These are phyloP conservation scores for Theonella swinhoei DNA, from an alignment of 37 sponge, comb jelly and placozoan genomes.

Conservation along the genomic window DNA sequence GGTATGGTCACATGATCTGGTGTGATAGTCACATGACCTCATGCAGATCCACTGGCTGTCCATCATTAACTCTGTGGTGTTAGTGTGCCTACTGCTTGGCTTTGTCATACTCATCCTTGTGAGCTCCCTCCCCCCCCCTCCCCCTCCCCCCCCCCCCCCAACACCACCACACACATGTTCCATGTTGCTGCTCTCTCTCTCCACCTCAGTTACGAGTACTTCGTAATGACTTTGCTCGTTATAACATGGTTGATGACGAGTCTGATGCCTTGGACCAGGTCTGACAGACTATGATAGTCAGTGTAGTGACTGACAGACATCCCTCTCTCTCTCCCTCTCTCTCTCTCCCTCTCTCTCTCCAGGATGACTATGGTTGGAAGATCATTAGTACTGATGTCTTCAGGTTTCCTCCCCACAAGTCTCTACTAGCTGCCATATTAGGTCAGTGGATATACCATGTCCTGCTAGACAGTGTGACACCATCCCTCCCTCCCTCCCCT, in stretches of 20 bases:
- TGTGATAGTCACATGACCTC: neutral
- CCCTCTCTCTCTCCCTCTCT: slow-evolving; percentile 2
- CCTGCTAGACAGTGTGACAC: neutral
- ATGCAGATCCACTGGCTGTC: slow-evolving; percentile 95
- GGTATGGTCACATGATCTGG: neutral
- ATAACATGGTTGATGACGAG: slow-evolving; percentile 75
- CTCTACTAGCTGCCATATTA: slow-evolving; percentile 74
- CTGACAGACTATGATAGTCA: neutral
- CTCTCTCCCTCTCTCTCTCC: too few species aligned
- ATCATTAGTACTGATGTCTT: slow-evolving; percentile 90
- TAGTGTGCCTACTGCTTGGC: slow-evolving; percentile 84
- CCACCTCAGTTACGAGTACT: slow-evolving; percentile 67
- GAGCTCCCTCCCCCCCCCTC: slow-evolving; percentile 21
- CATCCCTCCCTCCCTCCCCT: too few species aligned
- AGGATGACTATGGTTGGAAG: slow-evolving; percentile 95
- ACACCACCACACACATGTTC: neutral
- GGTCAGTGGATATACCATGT: slow-evolving; percentile 43
- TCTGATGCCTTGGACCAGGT: slow-evolving; percentile 71
- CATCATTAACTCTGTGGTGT: slow-evolving; percentile 87
- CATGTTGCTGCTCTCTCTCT: slow-evolving; percentile 1
- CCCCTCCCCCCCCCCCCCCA: neutral
- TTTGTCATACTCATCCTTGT: slow-evolving; percentile 89
- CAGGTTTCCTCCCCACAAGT: slow-evolving; percentile 77
- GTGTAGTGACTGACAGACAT: neutral
- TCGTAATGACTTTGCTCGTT: slow-evolving; percentile 86